Percentiles rank a stretch among this genome's conserved stretches.
These are phyloP conservation scores for Ianthella basta DNA, from an alignment of 37 sponge, comb jelly and placozoan genomes.

Conservation along the genomic window DNA sequence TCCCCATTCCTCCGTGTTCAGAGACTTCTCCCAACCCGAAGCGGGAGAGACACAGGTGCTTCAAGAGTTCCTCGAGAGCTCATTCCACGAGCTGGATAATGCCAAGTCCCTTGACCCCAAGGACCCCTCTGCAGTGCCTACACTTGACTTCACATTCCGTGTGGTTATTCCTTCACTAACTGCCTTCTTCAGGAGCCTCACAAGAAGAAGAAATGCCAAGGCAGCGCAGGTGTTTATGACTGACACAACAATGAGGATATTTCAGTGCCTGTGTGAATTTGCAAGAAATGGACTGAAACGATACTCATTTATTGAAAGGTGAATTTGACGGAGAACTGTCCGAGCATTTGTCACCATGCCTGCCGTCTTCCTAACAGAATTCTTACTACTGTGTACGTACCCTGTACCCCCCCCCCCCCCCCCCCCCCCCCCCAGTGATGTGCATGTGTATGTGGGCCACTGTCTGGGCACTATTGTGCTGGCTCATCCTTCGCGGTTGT, in stretches of 20 bases:
- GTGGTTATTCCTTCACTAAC: constrained; percentile 14
- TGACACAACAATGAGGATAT: not conserved
- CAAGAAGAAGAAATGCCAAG: not conserved
- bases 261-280: constrained; percentile 4
- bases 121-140: not conserved
- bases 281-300: not conserved
- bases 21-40: too few relatives aligned
- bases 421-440: not conserved
- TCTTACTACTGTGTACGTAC: too few relatives aligned
- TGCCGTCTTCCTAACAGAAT: too few relatives aligned
- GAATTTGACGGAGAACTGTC: not conserved
- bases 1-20: too few relatives aligned
- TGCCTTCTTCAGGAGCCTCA: constrained; percentile 21
- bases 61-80: not conserved
- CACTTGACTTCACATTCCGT: not conserved
- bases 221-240: not conserved
- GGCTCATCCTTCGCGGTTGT: not conserved
- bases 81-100: constrained; percentile 1
- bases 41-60: not conserved
- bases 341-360: too few relatives aligned
- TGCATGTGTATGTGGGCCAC: not conserved
- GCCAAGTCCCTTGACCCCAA: not conserved
- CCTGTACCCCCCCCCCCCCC: too few relatives aligned
- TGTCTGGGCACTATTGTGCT: not conserved
- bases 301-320: constrained; percentile 8